Conservation (phyloP, 2,797 vertebrate species). For the Masticophis lateralis region DNA sequence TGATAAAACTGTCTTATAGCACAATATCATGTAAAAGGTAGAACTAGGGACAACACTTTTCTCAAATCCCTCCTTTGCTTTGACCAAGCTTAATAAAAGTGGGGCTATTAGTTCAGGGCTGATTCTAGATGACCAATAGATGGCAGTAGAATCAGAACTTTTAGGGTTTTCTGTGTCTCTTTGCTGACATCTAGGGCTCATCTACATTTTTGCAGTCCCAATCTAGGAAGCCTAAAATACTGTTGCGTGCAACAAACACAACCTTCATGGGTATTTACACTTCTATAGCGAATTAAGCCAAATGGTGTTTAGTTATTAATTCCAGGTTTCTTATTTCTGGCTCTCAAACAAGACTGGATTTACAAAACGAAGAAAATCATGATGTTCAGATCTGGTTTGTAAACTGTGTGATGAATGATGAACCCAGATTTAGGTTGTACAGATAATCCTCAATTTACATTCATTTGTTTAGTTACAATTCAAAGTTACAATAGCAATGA, state of each 20-base stretch:
- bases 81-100: not conserved
- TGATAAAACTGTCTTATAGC: not conserved
- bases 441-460: no score
- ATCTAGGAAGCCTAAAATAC: no score
- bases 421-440: not conserved
- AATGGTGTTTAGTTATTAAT: not conserved
- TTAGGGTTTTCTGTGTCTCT: not conserved
- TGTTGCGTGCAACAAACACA: no score
- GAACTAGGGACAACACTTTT: not conserved
- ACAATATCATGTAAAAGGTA: not conserved
- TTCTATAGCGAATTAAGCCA: not conserved
- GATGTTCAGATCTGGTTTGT: not conserved
- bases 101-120: not conserved
- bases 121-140: not conserved
- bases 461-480: no score
- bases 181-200: not conserved
- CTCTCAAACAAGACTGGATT: not conserved
- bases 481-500: no score
- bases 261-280: not conserved
- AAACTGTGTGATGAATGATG: not conserved
- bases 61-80: not conserved
- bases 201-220: not conserved
- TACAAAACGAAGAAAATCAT: not conserved
- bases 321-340: not conserved
- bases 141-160: not conserved